A percentile compares a stretch with the other conserved stretches of the same genome.
Conservation (phyloP, 1,140 invertebrate species). For the Cydia amplana region DNA sequence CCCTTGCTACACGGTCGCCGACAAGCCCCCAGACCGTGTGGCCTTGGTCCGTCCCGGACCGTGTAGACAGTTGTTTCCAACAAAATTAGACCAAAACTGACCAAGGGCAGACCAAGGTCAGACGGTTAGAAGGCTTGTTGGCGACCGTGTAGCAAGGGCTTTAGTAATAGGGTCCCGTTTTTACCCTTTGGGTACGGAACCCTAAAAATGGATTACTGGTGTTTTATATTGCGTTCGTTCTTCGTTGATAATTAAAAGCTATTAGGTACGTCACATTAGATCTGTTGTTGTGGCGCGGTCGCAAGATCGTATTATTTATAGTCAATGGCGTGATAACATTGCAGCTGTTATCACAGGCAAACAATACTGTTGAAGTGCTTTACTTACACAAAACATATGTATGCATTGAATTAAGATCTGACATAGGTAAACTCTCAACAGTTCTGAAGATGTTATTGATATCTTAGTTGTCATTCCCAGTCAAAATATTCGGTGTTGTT, state of each 20-base stretch:
- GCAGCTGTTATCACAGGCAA: conserved; percentile 26
- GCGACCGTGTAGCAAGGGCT: too few species aligned
- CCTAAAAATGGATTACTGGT: background rate
- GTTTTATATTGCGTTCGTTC: conserved; percentile 11
- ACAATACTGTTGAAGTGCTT: conserved; percentile 22
- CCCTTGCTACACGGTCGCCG: too few species aligned
- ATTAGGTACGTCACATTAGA: conserved; percentile 29
- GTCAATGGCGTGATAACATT: conserved; percentile 26
- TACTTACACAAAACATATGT: conserved; percentile 5
- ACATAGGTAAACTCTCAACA: conserved; percentile 1
- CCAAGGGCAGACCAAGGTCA: too few species aligned
- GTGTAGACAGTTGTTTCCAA: too few species aligned
- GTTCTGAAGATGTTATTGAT: background rate
- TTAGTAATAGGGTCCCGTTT: too few species aligned
- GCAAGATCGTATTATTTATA: conserved; percentile 30
- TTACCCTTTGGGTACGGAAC: too few species aligned
- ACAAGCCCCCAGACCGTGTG: too few species aligned
- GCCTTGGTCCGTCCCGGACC: too few species aligned
- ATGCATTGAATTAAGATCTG: conserved; percentile 7
- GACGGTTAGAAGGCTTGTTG: too few species aligned
- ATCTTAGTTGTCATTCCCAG: background rate
- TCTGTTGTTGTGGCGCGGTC: conserved; percentile 3
- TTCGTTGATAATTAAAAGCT: conserved; percentile 7
- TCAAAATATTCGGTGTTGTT: background rate
- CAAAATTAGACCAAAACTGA: too few species aligned